These are phyloP conservation scores for Apodemia zela DNA, from an alignment of 2,888 invertebrate genomes.

Conservation along the genomic window DNA sequence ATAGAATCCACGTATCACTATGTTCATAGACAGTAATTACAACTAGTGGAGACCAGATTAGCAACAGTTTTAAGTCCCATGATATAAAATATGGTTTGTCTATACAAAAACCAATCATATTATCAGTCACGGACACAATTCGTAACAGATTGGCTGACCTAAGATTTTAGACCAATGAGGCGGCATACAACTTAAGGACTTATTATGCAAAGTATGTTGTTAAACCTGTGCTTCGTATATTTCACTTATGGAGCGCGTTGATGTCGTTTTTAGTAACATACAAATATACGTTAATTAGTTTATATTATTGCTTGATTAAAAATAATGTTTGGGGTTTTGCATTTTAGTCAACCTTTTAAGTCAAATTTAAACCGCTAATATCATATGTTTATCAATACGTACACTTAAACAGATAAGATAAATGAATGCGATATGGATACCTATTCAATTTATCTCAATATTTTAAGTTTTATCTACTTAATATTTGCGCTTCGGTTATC, in stretches of 20 bases:
- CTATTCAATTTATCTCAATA: neutral
- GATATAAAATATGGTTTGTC: no score
- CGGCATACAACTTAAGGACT: no score
- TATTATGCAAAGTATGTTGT: no score
- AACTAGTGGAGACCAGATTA: no score
- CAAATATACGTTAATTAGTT: neutral
- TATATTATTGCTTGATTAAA: neutral
- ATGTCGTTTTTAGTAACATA: constrained; percentile 2
- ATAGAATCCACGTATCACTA: no score
- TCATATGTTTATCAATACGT: neutral
- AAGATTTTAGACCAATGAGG: no score
- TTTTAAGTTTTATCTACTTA: neutral
- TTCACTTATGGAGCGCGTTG: neutral
- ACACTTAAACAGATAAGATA: neutral
- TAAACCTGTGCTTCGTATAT: no score
- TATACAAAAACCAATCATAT: no score
- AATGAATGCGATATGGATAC: neutral
- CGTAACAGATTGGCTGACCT: no score
- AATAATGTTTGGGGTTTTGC: neutral
- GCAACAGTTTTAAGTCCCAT: no score
- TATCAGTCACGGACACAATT: no score
- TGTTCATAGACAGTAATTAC: no score
- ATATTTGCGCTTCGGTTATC: neutral
- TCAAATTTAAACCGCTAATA: neutral
- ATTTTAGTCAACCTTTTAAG: neutral